phyloP scores from a whole-genome alignment of 2,797 vertebrate species.

The Brotogeris chrysoptera region DNA sequence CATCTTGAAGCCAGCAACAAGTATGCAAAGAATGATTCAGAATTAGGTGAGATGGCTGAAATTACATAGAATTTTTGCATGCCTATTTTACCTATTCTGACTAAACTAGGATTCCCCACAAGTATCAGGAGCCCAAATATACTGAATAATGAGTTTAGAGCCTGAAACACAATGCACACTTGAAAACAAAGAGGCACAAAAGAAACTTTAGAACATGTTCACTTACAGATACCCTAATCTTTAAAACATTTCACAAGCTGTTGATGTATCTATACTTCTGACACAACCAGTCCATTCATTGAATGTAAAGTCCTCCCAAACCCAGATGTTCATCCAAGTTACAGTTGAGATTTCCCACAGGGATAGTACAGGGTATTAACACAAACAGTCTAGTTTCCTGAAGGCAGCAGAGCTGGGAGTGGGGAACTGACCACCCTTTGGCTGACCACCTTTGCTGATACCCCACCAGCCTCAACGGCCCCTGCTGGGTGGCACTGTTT shows the following conservation, averaged over 20 bases:
- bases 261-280: neutral
- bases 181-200: neutral
- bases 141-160: neutral
- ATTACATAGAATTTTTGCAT: neutral
- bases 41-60: neutral
- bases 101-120: neutral
- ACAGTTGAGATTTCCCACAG: neutral
- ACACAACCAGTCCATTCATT: neutral
- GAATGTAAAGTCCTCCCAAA: neutral
- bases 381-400: neutral
- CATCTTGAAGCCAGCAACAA: neutral
- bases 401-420: neutral
- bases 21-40: neutral
- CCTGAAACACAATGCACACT: neutral
- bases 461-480: neutral
- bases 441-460: neutral
- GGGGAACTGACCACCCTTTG: neutral
- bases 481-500: no score
- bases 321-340: neutral
- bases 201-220: neutral
- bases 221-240: neutral
- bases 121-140: neutral
- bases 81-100: neutral
- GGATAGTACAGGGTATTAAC: neutral
- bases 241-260: neutral